These are phyloP conservation scores for Drosophila bocqueti DNA, from an alignment of 1,140 invertebrate species.

Conservation along the genomic window DNA sequence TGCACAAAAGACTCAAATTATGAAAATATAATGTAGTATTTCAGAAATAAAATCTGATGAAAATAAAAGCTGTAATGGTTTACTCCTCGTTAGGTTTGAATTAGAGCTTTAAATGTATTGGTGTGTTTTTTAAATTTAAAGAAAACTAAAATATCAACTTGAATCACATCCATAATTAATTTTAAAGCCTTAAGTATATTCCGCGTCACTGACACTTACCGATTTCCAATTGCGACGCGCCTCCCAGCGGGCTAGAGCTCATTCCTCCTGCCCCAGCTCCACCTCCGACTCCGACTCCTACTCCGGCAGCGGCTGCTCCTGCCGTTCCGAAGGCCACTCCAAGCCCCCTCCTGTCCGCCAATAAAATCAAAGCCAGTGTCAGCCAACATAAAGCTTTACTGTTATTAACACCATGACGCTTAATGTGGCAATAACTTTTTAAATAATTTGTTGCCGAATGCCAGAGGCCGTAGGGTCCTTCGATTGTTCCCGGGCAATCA, in stretches of 20 bases:
- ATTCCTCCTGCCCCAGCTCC: constrained; percentile 2
- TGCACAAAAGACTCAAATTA: constrained; percentile 1
- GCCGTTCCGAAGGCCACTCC: constrained; percentile 12
- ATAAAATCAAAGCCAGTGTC: constrained; percentile 83
- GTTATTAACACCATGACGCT: constrained; percentile 79
- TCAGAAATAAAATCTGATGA: neutral
- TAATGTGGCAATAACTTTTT: constrained; percentile 80
- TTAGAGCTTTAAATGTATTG: neutral
- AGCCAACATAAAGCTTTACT: constrained; percentile 83
- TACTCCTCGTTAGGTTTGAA: neutral
- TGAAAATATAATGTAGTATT: neutral
- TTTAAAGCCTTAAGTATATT: neutral
- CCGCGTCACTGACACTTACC: constrained; percentile 45
- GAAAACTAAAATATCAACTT: neutral
- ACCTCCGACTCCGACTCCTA: neutral
- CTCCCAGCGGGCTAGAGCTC: constrained; percentile 9
- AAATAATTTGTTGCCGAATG: constrained; percentile 79
- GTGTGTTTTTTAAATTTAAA: neutral
- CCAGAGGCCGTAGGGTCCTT: constrained; percentile 33
- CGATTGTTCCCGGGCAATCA: constrained; percentile 27
- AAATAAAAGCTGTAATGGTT: neutral
- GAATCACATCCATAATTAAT: neutral
- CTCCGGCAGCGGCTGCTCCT: constrained; percentile 25
- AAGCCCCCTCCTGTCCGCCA: constrained; percentile 31
- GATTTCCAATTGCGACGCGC: constrained; percentile 61